Percentiles rank a stretch among this genome's conserved stretches.
Conservation (phyloP, 2,113 vertebrate species). For the Pogona vitticeps region DNA sequence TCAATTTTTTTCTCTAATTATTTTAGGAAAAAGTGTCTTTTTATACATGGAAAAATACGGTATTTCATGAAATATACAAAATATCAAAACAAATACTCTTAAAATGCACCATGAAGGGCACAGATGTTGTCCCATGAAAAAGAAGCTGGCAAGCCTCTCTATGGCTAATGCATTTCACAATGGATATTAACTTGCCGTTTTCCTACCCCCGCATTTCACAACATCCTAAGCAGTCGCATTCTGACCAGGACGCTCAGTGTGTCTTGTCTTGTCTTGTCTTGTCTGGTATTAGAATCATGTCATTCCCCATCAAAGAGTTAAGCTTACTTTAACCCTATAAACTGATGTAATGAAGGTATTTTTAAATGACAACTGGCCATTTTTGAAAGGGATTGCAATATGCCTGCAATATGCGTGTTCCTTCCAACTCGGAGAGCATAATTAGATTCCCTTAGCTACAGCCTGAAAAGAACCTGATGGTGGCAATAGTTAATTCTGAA, state of each 20-base stretch:
- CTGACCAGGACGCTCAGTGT: neutral
- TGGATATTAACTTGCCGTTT: neutral
- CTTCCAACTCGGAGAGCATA: conserved; percentile 62
- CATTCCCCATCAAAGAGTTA: neutral
- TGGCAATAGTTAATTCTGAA: conserved; percentile 49
- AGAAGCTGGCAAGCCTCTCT: neutral
- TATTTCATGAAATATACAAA: neutral
- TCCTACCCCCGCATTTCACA: neutral
- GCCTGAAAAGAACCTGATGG: conserved; percentile 60
- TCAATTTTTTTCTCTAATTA: too few relatives aligned
- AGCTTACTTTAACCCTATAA: conserved; percentile 35
- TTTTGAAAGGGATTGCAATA: conserved; percentile 54
- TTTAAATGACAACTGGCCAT: conserved; percentile 52
- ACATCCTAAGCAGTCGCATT: neutral
- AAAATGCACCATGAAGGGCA: neutral
- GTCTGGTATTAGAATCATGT: neutral
- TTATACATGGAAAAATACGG: too few relatives aligned
- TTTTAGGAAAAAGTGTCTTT: too few relatives aligned
- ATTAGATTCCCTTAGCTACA: conserved; percentile 64
- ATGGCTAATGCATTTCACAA: neutral
- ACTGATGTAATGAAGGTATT: conserved; percentile 51
- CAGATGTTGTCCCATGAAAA: neutral
- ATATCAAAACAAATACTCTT: neutral
- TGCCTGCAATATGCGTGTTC: conserved; percentile 43
- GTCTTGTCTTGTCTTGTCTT: too few relatives aligned